Conservation (phyloP, 2,888 invertebrate genomes). For the Diadegma fenestrale region DNA sequence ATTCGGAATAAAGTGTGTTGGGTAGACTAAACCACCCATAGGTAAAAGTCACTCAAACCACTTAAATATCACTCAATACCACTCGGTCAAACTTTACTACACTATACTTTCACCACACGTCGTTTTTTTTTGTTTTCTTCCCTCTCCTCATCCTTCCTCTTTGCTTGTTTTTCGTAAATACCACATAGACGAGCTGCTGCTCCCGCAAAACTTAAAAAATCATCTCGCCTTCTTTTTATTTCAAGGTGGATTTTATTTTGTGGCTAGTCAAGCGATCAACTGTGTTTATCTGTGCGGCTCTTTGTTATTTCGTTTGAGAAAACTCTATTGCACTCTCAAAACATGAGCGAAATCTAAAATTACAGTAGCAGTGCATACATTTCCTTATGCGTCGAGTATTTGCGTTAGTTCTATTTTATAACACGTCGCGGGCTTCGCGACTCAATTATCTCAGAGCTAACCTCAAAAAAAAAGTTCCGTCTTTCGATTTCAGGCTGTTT, state of each 20-base stretch:
- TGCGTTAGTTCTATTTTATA: slow-evolving; percentile 4
- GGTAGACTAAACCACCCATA: slow-evolving; percentile 19
- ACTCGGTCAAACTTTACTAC: slow-evolving; percentile 18
- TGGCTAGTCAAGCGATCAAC: slow-evolving; percentile 36
- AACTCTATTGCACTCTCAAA: not conserved
- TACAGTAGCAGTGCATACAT: not conserved
- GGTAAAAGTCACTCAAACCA: slow-evolving; percentile 45
- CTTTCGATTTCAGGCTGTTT: not conserved
- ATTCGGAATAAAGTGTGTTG: slow-evolving; percentile 28
- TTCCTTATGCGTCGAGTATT: not conserved
- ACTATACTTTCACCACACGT: slow-evolving; percentile 48
- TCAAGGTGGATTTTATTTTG: slow-evolving; percentile 15
- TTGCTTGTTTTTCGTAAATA: slow-evolving; percentile 21
- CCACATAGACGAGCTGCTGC: slow-evolving; percentile 14
- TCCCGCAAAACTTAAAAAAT: slow-evolving; percentile 5
- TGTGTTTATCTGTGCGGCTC: not conserved
- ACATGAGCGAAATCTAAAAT: not conserved
- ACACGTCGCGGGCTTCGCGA: not conserved
- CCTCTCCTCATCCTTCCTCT: not conserved
- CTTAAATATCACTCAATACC: slow-evolving; percentile 41
- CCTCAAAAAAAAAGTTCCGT: not conserved
- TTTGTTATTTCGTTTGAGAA: not conserved
- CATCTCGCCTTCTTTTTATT: slow-evolving; percentile 29
- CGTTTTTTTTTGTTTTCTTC: slow-evolving; percentile 18
- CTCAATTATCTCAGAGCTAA: slow-evolving; percentile 1